Conservation (phyloP, 2,888 invertebrate species). For the Serrognathus titanus region DNA sequence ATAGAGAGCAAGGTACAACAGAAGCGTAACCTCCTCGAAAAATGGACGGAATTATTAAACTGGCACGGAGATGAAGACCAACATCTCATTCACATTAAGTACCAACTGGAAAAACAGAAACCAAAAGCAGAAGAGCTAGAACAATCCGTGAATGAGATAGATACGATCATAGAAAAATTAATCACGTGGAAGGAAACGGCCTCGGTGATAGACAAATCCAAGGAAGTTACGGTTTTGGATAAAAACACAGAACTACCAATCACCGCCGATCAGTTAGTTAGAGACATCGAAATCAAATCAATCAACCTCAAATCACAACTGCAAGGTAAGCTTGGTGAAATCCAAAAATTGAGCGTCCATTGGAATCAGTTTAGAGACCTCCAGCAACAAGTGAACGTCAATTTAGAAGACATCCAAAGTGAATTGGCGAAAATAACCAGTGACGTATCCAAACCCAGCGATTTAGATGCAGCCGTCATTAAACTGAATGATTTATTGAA, state of each 20-base stretch:
- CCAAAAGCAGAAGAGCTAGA: constrained; percentile 68
- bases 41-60: constrained; percentile 78
- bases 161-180: constrained; percentile 63
- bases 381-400: constrained; percentile 66
- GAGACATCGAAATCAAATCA: constrained; percentile 69
- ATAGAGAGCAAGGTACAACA: constrained; percentile 70
- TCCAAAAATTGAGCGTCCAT: constrained; percentile 68
- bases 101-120: constrained; percentile 74
- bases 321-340: constrained; percentile 62
- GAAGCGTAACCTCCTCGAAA: constrained; percentile 71
- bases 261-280: constrained; percentile 68
- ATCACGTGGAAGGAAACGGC: constrained; percentile 69
- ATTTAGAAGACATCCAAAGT: constrained; percentile 59
- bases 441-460: constrained; percentile 49
- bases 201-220: constrained; percentile 64
- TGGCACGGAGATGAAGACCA: constrained; percentile 79
- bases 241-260: constrained; percentile 67
- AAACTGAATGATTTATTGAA: constrained; percentile 54
- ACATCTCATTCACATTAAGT: constrained; percentile 75
- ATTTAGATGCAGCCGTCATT: constrained; percentile 51
- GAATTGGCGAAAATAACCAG: constrained; percentile 58
- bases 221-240: constrained; percentile 66
- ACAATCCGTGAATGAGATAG: constrained; percentile 66
- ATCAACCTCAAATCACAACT: constrained; percentile 65
- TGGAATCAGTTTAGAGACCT: constrained; percentile 76